Evolutionary conservation across 2,113 vertebrate genomes (phyloP).

Genomic region (Piprites chloris): DNA sequence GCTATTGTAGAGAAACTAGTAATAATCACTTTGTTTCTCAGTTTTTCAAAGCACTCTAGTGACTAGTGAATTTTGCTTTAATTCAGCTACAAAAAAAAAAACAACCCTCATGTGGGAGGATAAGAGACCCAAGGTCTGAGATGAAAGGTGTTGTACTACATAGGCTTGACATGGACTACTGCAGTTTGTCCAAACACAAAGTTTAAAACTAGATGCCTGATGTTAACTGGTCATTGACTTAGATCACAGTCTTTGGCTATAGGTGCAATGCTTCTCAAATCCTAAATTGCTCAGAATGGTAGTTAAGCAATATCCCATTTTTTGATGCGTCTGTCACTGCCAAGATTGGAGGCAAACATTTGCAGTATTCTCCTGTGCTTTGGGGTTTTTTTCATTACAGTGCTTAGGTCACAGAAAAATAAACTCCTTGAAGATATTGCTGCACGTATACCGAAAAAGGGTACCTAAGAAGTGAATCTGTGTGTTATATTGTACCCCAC

Average conservation of each 20-base stretch:
- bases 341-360: not conserved
- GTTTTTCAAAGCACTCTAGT: not conserved
- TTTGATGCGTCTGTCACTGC: not conserved
- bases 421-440: not conserved
- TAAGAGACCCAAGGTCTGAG: not conserved
- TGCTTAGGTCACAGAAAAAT: not conserved
- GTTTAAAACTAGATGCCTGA: not conserved
- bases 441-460: not conserved
- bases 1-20: not conserved
- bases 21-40: not conserved
- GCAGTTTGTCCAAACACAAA: not conserved
- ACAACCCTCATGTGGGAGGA: not conserved
- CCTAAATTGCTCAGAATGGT: not conserved
- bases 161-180: accelerated
- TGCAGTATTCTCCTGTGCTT: not conserved
- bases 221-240: not conserved
- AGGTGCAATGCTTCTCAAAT: not conserved
- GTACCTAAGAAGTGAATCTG: not conserved
- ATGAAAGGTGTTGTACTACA: not conserved
- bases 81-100: not conserved
- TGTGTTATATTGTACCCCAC: not conserved
- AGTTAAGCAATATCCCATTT: not conserved
- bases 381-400: not conserved
- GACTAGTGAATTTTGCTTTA: not conserved
- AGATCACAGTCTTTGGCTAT: not conserved